phyloP scores from a whole-genome alignment of 2,888 invertebrate species.

The Xanthorhoe designata region DNA sequence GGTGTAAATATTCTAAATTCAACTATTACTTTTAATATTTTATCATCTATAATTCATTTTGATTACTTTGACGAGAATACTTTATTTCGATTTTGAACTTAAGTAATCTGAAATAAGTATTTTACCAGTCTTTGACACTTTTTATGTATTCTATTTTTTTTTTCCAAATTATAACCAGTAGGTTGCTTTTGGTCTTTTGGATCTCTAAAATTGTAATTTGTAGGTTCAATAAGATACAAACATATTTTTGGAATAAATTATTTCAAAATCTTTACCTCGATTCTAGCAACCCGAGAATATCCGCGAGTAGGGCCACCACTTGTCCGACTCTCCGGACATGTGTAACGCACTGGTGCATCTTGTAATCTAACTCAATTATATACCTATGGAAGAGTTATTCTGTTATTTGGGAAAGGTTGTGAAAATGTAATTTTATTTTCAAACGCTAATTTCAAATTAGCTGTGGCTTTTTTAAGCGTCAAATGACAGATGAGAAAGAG shows the following conservation, averaged over 20 bases:
- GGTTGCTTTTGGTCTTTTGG: no score
- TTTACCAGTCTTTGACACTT: no score
- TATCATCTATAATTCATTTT: no score
- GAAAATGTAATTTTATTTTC: background rate
- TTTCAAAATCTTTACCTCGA: background rate
- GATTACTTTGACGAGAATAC: no score
- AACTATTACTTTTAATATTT: no score
- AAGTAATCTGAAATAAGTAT: no score
- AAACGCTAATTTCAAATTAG: background rate
- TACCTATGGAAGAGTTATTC: slow-evolving; percentile 9
- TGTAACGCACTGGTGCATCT: slow-evolving; percentile 34
- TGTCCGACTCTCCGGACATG: slow-evolving; percentile 27
- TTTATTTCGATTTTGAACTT: no score
- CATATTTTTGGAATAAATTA: background rate
- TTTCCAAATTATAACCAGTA: no score
- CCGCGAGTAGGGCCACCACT: slow-evolving; percentile 45
- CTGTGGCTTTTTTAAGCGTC: no score
- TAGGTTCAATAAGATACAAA: background rate
- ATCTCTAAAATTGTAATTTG: no score
- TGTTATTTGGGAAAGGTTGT: background rate
- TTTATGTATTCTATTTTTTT: no score
- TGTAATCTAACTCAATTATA: slow-evolving; percentile 21
- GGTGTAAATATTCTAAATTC: no score
- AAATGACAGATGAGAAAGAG: background rate
- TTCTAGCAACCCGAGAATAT: slow-evolving; percentile 47